Evolutionary conservation across 1,140 invertebrate species (phyloP), one percentile per base, ranked within the genome.

Genomic region (Cephus cinctus): DNA sequence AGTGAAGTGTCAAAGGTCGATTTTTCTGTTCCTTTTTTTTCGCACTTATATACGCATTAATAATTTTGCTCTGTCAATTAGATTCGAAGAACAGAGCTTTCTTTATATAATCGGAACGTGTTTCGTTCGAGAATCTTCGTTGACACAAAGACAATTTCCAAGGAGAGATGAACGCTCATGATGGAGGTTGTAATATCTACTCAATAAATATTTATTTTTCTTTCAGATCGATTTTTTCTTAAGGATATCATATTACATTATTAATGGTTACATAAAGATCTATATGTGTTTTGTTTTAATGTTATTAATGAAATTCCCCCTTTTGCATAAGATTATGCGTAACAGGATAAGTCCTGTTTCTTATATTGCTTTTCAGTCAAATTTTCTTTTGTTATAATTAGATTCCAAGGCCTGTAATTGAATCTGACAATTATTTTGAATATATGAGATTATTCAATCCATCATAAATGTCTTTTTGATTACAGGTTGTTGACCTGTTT

Each of bases 401-500:
- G 22, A 43, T n/a, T n/a, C n/a, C n/a, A n/a, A n/a, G n/a, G n/a
- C n/a, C n/a, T n/a, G n/a, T n/a, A n/a, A n/a, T n/a, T n/a, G n/a
- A 32, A 23, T 30, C 19, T 31, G 11, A 43, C 23, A 38, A 20
- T 44, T n/a, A 42, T 5, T 43, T 27, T 11, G 3, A 9, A 49
- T 42, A 48, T 39, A 9, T 52, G 50, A 27, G 25, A 27, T 8
- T 27, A 27, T n/a, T 27, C n/a, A 27, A 27, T 27, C n/a, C 6
- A n/a, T n/a, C 6, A 27, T 54, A 22, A 30, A 27, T 52, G n/a
- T n/a, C n/a, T n/a, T 43, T 20, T 48, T 48, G 44, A 22, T 31
- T 51, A 19, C 23, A 68, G 71, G 57, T 71, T 47, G 57, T 78
- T 32, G 69, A 77, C 43, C 51, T 75, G 39, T 61, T 73, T 47